Conservation (phyloP, 2,888 invertebrate species). For the Mantis religiosa region DNA sequence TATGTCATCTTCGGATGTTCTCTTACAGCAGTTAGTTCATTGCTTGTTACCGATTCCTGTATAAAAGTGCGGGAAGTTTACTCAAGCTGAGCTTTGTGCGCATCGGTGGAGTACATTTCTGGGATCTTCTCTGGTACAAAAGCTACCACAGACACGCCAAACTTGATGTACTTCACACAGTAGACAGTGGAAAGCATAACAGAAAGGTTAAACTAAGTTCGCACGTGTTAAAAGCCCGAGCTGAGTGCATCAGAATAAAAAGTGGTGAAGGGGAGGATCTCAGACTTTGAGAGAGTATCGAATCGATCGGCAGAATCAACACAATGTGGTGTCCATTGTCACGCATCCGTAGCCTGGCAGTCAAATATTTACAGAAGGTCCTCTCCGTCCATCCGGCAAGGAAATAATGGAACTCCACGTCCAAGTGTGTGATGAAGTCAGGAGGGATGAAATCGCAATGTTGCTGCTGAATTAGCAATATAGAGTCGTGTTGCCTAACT, state of each 20-base stretch:
- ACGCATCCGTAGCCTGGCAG: neutral
- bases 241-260: neutral
- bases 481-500: neutral
- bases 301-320: conserved; percentile 16
- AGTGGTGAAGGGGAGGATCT: neutral
- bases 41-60: too few relatives aligned
- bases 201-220: conserved; percentile 12
- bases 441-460: neutral
- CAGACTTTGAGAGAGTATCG: neutral
- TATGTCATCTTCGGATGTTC: too few relatives aligned
- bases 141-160: neutral
- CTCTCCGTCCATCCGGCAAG: neutral
- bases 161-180: neutral
- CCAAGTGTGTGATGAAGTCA: neutral
- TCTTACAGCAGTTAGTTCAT: too few relatives aligned
- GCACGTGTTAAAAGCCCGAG: neutral
- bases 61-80: too few relatives aligned
- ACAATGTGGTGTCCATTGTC: conserved; percentile 11
- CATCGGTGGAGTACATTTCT: neutral
- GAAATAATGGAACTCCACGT: neutral
- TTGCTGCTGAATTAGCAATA: neutral
- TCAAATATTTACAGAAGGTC: conserved; percentile 5
- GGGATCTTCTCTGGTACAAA: neutral
- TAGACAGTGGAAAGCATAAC: neutral
- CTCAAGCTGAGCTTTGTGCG: too few relatives aligned